phyloP scores from a whole-genome alignment of 2,797 vertebrate genomes.

The Acrossocheilus fasciatus region DNA sequence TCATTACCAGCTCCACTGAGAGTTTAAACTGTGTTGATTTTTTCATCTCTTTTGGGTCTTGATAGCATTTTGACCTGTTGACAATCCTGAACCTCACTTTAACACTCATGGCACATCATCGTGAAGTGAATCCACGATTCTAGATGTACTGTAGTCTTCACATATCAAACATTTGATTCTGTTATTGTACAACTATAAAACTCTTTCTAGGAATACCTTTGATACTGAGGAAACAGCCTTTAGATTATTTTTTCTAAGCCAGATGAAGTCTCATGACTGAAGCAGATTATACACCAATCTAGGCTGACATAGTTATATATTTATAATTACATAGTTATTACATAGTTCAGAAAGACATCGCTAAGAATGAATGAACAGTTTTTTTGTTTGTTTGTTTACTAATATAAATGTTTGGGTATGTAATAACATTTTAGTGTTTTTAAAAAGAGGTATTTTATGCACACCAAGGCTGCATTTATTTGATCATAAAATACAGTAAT shows the following conservation, averaged over 20 bases:
- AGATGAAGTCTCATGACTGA: background rate
- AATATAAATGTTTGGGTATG: background rate
- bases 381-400: background rate
- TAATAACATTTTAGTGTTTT: background rate
- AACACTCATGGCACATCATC: background rate
- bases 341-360: background rate
- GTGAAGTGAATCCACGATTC: background rate
- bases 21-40: slow-evolving; percentile 19
- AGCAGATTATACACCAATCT: background rate
- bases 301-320: background rate
- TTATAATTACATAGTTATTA: background rate
- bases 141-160: background rate
- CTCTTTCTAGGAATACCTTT: background rate
- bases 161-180: background rate
- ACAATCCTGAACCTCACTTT: slow-evolving; percentile 5
- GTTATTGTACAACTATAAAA: background rate
- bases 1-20: slow-evolving; percentile 21
- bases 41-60: slow-evolving; percentile 43
- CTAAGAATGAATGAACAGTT: background rate
- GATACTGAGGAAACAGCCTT: background rate
- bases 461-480: background rate
- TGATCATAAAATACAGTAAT: background rate
- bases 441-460: background rate
- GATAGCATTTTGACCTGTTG: slow-evolving; percentile 38
- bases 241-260: background rate